phyloP scores from a whole-genome alignment of 2,888 invertebrate genomes.

The Brenthis hecate region DNA sequence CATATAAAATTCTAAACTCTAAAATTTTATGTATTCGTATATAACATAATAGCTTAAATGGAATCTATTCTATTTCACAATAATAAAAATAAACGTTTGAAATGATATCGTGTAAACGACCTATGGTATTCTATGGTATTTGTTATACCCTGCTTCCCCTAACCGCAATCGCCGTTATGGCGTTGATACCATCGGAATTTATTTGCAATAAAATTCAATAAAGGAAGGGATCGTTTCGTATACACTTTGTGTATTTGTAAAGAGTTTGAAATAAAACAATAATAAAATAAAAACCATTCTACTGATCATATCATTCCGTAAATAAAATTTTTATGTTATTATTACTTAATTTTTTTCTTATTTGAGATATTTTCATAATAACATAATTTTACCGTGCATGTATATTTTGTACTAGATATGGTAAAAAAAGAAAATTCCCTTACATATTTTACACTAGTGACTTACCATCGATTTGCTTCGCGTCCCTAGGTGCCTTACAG shows the following conservation, averaged over 20 bases:
- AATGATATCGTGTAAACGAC: constrained; percentile 15
- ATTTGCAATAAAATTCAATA: constrained; percentile 17
- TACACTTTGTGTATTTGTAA: neutral
- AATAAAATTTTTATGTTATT: too few relatives aligned
- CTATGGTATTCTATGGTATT: neutral
- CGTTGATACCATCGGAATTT: constrained; percentile 19
- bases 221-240: constrained; percentile 2
- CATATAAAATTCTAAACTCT: neutral
- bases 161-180: constrained; percentile 14
- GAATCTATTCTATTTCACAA: neutral
- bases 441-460: too few relatives aligned
- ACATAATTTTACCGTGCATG: too few relatives aligned
- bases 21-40: neutral
- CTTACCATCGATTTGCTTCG: too few relatives aligned
- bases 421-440: too few relatives aligned
- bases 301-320: too few relatives aligned
- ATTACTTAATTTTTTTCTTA: too few relatives aligned
- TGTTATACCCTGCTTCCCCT: constrained; percentile 5
- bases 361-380: too few relatives aligned
- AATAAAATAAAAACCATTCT: too few relatives aligned
- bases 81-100: neutral
- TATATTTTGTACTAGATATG: too few relatives aligned
- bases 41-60: neutral
- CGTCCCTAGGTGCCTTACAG: too few relatives aligned
- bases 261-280: neutral